Evolutionary conservation across 1,140 invertebrate genomes (phyloP), one percentile per base, ranked within the genome.

Genomic region (Megathymus violae): DNA sequence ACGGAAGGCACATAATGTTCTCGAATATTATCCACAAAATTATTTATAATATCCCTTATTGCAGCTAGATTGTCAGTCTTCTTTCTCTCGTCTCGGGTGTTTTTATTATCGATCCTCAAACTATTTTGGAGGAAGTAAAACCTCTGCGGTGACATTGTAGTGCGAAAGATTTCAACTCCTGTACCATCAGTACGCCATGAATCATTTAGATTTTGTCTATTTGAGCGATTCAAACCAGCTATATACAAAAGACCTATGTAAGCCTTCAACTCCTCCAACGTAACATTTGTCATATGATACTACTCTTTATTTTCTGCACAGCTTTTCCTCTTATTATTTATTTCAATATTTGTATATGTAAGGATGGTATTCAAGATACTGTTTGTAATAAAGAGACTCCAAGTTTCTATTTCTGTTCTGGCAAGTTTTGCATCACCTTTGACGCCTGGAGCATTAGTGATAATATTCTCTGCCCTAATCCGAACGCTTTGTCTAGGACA

Each of bases 181-280:
- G 69, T 75, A 4, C 69, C 69, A 67, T 69, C 72, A 14, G 51
- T 62, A 13, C 36, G 22, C 71, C 66, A 74, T 6, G 70, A 44
- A 46, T 76, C 69, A 43, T 48, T 69, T 1, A 76, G 7, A 60
- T 16, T 69, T 41, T 69, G 71, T 4, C 68, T 41, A 50, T 46
- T 59, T 13, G 66, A 71, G 1, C 7, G 2, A 3, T 22, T 22
- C 19, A 22, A 22, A 5, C 5, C 19, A 3, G 19, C 19, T 5
- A 22, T 22, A 5, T 22, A 22, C 19, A 22, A 22, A 3, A 22
- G 2, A 3, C 19, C 19, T 2, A 22, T 22, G 3, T 1, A 5
- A 31, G 19, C 19, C 7, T 31, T 22, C 22, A 25, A 25, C 22
- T 25, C 22, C 22, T 25, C 22, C 22, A 25, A 25, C 3, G 22